Conservation (phyloP, 30 jellyfish, hydroid and myxozoan genomes). For the Phacellophora camtschatica region DNA sequence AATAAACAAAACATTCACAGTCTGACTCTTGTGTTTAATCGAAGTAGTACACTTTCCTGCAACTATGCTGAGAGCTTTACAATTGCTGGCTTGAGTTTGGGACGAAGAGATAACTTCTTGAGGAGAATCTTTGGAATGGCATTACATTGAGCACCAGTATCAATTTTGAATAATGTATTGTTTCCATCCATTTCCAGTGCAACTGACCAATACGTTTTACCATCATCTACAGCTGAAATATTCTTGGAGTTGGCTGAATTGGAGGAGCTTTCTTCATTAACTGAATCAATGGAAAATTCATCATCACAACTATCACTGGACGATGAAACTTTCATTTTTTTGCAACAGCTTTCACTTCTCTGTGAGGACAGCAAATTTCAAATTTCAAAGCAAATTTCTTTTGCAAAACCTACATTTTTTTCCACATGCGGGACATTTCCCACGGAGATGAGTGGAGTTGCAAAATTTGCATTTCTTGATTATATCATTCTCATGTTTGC, state of each 20-base stretch:
- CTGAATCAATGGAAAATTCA: conserved; percentile 1
- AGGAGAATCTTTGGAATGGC: conserved; percentile 7
- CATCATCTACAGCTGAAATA: conserved; percentile 1
- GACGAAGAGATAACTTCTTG: conserved; percentile 22
- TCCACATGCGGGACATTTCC: conserved; percentile 34
- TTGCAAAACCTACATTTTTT: conserved; percentile 8
- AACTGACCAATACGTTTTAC: conserved; percentile 10
- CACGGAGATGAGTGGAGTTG: conserved; percentile 23
- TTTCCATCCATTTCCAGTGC: background rate
- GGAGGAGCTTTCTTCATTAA: conserved; percentile 9
- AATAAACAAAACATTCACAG: conserved; percentile 6
- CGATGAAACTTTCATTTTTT: background rate
- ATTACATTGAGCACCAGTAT: conserved; percentile 58
- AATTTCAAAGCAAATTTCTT: background rate
- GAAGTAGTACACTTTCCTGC: conserved; percentile 37
- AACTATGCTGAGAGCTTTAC: conserved; percentile 48
- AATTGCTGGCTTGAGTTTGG: conserved; percentile 36
- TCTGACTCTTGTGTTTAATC: conserved; percentile 16
- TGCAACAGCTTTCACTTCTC: conserved; percentile 11
- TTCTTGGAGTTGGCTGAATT: conserved; percentile 7
- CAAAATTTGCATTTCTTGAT: background rate
- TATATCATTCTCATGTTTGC: background rate
- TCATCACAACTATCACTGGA: conserved; percentile 6
- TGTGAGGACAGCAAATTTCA: conserved; percentile 28
- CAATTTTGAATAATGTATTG: conserved; percentile 23